phyloP scores from a whole-genome alignment of 2,113 vertebrate species.

The Bubo bubo region DNA sequence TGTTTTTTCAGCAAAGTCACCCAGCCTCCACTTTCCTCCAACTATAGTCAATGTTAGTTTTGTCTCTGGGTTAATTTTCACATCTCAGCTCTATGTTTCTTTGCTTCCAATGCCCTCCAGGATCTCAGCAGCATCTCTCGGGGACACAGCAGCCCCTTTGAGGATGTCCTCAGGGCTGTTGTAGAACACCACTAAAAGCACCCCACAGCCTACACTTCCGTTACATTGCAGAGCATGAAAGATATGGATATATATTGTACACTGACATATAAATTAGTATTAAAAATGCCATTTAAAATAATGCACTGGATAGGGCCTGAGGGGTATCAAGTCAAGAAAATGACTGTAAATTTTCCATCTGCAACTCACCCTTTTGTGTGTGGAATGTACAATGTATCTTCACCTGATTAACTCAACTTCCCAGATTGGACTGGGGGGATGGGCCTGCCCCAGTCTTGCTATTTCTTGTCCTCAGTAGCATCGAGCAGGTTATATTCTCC shows the following conservation, averaged over 20 bases:
- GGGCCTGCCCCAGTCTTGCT: not conserved
- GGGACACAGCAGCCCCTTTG: rapidly evolving
- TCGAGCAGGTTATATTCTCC: not conserved
- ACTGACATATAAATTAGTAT: not conserved
- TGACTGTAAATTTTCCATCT: not conserved
- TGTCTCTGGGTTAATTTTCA: not conserved
- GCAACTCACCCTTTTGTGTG: not conserved
- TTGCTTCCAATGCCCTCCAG: not conserved
- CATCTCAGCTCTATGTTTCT: not conserved
- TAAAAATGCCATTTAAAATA: not conserved
- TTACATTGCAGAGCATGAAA: not conserved
- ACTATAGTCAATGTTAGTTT: not conserved
- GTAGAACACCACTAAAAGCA: not conserved
- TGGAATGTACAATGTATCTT: not conserved
- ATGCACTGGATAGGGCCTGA: not conserved
- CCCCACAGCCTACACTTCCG: not conserved
- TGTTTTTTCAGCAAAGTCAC: not conserved
- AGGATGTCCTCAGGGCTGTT: not conserved
- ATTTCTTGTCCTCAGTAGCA: not conserved
- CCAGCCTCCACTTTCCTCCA: not conserved
- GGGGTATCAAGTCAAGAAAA: not conserved
- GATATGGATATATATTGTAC: not conserved
- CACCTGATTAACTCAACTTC: not conserved
- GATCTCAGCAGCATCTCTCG: not conserved
- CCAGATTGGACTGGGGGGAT: rapidly evolving